phyloP scores from a whole-genome alignment of 2,797 vertebrate species.

The Myotis myotis region DNA sequence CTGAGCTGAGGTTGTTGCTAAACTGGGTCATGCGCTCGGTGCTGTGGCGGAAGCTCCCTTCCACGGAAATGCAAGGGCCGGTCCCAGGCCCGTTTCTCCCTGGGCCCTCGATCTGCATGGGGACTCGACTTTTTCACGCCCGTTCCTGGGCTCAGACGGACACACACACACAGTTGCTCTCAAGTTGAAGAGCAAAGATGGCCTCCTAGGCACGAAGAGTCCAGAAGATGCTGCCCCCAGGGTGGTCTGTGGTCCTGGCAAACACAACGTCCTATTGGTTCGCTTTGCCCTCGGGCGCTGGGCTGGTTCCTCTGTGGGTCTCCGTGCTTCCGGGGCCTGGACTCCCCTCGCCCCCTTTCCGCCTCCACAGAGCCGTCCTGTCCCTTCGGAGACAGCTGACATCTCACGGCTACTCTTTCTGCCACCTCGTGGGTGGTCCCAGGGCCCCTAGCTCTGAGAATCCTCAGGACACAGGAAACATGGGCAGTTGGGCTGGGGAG shows the following conservation, averaged over 20 bases:
- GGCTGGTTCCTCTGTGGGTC: neutral
- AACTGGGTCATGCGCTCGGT: conserved; percentile 10
- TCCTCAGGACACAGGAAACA: no score
- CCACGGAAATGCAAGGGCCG: neutral
- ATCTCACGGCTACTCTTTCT: neutral
- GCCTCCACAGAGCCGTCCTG: neutral
- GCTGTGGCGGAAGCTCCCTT: neutral
- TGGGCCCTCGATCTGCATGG: neutral
- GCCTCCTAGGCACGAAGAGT: fast-evolving
- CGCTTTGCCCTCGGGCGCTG: fast-evolving
- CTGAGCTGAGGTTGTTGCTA: neutral
- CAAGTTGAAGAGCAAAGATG: neutral
- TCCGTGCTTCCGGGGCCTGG: neutral
- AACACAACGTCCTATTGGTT: neutral
- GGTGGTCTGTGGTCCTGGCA: neutral
- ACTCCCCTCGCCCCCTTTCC: neutral
- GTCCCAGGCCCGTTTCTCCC: neutral
- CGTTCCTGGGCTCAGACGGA: neutral
- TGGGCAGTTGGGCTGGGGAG: neutral
- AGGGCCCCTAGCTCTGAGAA: neutral
- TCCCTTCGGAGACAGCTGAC: neutral
- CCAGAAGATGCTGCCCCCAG: neutral
- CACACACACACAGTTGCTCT: fast-evolving
- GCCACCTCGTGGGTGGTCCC: neutral
- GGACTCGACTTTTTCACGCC: neutral